Percentiles rank a stretch among this genome's conserved stretches.
phyloP scores from a whole-genome alignment of 1,140 invertebrate species.

The Drosophila bocki region DNA sequence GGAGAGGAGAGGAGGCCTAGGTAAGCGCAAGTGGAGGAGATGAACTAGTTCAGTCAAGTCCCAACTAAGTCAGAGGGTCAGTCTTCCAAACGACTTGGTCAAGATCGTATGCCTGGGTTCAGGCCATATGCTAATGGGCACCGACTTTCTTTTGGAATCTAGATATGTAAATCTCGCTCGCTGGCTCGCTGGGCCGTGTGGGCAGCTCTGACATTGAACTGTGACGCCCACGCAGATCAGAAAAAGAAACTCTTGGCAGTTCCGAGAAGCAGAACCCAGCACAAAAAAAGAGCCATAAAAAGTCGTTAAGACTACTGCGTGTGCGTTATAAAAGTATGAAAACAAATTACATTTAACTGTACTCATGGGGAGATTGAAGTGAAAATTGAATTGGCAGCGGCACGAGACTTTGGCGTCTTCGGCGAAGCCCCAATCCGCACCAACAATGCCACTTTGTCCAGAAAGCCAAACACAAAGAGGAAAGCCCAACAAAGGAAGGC shows the following conservation, averaged over 20 bases:
- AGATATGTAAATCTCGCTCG: conserved; percentile 43
- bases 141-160: conserved; percentile 64
- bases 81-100: conserved; percentile 27
- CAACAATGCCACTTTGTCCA: conserved; percentile 75
- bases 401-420: conserved; percentile 60
- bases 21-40: conserved; percentile 48
- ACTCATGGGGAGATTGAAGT: conserved; percentile 66
- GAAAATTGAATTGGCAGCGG: conserved; percentile 78
- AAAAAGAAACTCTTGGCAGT: conserved; percentile 9
- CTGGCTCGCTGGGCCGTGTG: conserved; percentile 17
- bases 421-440: conserved; percentile 38
- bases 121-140: conserved; percentile 64
- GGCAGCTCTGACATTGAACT: conserved; percentile 55
- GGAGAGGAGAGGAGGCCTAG: conserved; percentile 33
- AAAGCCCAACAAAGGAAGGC: conserved; percentile 41
- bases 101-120: conserved; percentile 17
- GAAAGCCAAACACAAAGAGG: conserved; percentile 30
- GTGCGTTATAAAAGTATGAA: conserved; percentile 52
- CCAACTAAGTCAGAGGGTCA: conserved; percentile 51
- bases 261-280: conserved; percentile 13
- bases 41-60: conserved; percentile 19
- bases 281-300: conserved; percentile 19
- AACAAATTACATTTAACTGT: conserved; percentile 79
- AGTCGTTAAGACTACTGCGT: conserved; percentile 29
- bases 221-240: conserved; percentile 40